Evolutionary conservation across 2,113 vertebrate genomes (phyloP), one percentile per base, ranked within the genome.

Genomic region (Sapayoa aenigma): DNA sequence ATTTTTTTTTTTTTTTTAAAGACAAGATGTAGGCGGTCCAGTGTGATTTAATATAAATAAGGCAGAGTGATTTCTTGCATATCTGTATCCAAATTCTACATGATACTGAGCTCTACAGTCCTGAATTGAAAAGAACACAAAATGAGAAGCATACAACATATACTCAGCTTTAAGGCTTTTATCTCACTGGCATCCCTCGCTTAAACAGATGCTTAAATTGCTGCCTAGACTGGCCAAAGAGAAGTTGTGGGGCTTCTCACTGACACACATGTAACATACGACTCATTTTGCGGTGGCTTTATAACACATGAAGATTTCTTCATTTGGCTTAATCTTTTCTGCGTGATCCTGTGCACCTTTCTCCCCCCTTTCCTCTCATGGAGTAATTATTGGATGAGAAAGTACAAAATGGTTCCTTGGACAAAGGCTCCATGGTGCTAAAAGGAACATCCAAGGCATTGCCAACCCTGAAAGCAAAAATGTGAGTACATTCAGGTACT

Each of bases 201-300:
- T 35, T 39, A 46, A 66, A 17, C 18, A 80, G 49, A 14, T 10
- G 44, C 22, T 41, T 62, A 42, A 72, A 56, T 24, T 41, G 18
- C 9, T 58, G 50, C 41, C 37, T 50, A 4, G 42, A 55, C 18
- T 42, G 28, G 46, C 20, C 49, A 62, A 49, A 52, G 14, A 12
- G n/a, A 73, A 74, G 53, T 3, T 3, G 3, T 14, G 31, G 53
- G 68, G 42, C 41, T 31, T 11, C 49, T 62, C 41, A 37, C 9
- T 73, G 73, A 11, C 46, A 27, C 6, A 8, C 9, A 0, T 8
- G 16, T 8, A 7, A 55, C 37, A 39, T 0, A 0, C 2, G 24
- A 44, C 25, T 42, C 10, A 6, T 52, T 53, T 37, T 17, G 46
- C 65, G 62, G 27, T 11, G n/a, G 18, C 12, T 73, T n/a, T 44